Percentiles rank a stretch among this genome's conserved stretches.
phyloP scores from a whole-genome alignment of 2,888 invertebrate species.

The Mythimna lalbum region DNA sequence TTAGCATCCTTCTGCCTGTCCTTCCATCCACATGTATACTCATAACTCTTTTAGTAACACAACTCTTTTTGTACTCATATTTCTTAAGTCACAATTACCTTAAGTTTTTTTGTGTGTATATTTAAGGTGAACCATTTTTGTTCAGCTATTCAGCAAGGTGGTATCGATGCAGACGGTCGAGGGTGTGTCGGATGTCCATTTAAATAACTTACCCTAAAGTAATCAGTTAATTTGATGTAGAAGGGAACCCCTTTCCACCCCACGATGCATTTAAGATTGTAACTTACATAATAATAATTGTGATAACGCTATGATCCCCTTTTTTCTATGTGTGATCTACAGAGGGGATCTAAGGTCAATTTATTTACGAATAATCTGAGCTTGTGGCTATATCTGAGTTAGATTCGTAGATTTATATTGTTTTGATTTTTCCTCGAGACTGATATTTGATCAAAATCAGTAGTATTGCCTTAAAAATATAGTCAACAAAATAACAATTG shows the following conservation, averaged over 20 bases:
- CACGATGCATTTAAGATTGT: slow-evolving; percentile 22
- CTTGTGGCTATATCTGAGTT: not conserved
- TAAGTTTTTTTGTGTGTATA: no score
- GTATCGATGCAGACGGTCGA: not conserved
- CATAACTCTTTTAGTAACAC: no score
- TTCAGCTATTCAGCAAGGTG: not conserved
- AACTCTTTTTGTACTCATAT: no score
- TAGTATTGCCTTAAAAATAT: not conserved
- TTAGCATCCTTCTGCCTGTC: no score
- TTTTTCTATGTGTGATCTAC: not conserved
- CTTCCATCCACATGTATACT: no score
- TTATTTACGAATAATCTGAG: not conserved
- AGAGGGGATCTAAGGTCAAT: slow-evolving; percentile 12
- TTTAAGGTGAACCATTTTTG: no score
- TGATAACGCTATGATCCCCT: slow-evolving; percentile 33
- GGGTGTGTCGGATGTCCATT: not conserved
- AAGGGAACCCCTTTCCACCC: not conserved
- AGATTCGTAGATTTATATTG: not conserved
- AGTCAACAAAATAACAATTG: not conserved
- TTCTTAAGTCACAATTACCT: no score
- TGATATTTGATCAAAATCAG: not conserved
- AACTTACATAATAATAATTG: slow-evolving; percentile 22
- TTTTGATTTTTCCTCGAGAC: not conserved
- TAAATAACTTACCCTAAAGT: slow-evolving; percentile 13
- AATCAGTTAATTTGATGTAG: slow-evolving; percentile 32